Evolutionary conservation across 2,797 vertebrate genomes (phyloP), one percentile per base, ranked within the genome.

Genomic region (Prunella strophiata): DNA sequence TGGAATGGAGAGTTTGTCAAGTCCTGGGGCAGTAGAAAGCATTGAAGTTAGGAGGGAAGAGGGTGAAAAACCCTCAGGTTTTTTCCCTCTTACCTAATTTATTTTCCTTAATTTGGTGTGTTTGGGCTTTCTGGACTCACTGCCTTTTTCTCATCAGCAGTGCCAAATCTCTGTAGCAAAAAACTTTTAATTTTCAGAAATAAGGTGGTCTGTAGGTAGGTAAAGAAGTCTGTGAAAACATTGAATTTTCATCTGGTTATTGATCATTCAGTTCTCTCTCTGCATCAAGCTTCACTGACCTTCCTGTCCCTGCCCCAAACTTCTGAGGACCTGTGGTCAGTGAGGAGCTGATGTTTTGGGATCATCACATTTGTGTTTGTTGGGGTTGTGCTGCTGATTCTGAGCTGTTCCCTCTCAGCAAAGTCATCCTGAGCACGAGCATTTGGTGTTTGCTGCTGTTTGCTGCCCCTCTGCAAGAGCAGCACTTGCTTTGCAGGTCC

Each of bases 41-140:
- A 36, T 36, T 36, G 42, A 34, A 57, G 50, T 42, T 45, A 51
- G 38, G 52, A 68, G 61, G 70, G 52, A 68, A 65, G 70, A 91
- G 27, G 14, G 30, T 72, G 75, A 74, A 89, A 85, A 91, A 61
- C 27, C 54, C 34, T 89, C 17, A 2, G 9, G 15, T 85, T 93
- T 93, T 85, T 45, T 42, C 61, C 76, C 26, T 70, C 71, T 75
- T 66, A 58, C 50, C 38, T 30, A 40, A 58, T 30, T 83, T 81
- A 5, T 83, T 94, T 94, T 72, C 65, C 38, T 74, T 91, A 48
- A 61, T 83, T 91, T 62, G 50, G 18, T 92, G 57, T 27, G 27
- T 85, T 76, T 85, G 57, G 54, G 43, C 81, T 93, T 81, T 47
- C 43, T 51, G 74, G 72, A 68, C 91, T 95, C 57, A 3, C 52